These are phyloP conservation scores for Scalopus aquaticus DNA, from an alignment of 2,113 vertebrate genomes.

Conservation along the genomic window DNA sequence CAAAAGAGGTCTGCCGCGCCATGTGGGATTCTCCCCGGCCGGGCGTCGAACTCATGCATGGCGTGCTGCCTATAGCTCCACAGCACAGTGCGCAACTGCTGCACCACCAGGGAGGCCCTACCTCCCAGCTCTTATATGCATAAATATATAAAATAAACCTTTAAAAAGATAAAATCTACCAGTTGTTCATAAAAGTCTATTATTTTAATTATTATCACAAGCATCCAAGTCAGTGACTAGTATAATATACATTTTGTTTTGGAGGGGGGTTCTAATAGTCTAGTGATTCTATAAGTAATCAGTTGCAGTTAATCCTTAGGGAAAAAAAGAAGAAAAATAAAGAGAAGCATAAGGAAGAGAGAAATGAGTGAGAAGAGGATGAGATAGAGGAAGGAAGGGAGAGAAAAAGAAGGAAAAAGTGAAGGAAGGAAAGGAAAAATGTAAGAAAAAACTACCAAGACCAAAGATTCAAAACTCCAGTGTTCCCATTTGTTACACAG, in stretches of 20 bases:
- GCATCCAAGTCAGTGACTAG: not conserved
- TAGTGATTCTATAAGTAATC: not conserved
- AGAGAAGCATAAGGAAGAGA: no score
- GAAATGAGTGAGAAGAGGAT: accelerated
- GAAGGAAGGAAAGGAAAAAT: not conserved
- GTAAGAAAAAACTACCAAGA: not conserved
- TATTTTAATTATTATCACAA: not conserved
- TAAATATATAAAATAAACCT: no score
- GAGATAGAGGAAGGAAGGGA: no score
- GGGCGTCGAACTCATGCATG: no score
- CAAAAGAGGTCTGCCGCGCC: no score
- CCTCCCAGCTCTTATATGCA: no score
- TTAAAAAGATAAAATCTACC: no score
- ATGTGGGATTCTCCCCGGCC: no score
- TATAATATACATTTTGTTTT: not conserved
- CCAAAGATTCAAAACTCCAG: not conserved
- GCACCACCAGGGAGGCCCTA: no score
- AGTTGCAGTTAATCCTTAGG: not conserved
- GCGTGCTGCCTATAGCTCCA: no score
- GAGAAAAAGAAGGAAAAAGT: not conserved
- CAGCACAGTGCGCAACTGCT: no score
- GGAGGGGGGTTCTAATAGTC: not conserved
- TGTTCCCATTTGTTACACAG: not conserved
- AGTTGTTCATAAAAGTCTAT: not conserved
- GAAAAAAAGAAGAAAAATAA: not conserved